These are phyloP conservation scores for Triplophysa rosa DNA, from an alignment of 2,113 vertebrate genomes.

Conservation along the genomic window DNA sequence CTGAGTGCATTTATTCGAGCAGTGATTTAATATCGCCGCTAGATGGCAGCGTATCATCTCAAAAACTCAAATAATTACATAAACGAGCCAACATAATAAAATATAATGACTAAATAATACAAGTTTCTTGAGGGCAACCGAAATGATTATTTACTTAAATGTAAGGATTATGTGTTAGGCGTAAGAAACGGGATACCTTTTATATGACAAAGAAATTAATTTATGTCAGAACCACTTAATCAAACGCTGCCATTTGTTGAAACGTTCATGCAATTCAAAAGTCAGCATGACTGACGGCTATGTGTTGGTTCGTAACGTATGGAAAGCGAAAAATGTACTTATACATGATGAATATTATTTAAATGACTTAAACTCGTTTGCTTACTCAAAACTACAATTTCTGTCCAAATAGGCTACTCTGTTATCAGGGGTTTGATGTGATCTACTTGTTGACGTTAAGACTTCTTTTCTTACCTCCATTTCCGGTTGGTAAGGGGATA, in stretches of 20 bases:
- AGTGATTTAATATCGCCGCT: conserved; percentile 1
- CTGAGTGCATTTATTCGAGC: conserved; percentile 53
- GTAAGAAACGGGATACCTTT: too few species aligned
- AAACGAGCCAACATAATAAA: not conserved
- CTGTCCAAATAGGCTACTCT: too few species aligned
- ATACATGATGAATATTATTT: too few species aligned
- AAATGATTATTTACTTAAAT: too few species aligned
- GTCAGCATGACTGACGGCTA: too few species aligned
- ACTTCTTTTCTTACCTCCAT: not conserved
- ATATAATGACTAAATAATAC: not conserved
- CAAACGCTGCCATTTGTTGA: not conserved
- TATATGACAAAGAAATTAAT: not conserved
- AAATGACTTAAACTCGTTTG: too few species aligned
- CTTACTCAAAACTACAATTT: too few species aligned
- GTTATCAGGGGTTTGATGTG: not conserved
- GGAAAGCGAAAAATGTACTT: not conserved
- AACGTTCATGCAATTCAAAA: too few species aligned
- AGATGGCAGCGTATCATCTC: conserved; percentile 36
- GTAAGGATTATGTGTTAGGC: not conserved
- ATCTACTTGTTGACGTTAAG: too few species aligned
- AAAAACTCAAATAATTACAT: not conserved
- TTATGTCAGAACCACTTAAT: too few species aligned
- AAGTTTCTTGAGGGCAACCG: too few species aligned
- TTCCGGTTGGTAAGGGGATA: not conserved
- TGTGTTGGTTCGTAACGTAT: too few species aligned